Conservation (phyloP, 1,140 invertebrate species). For the Tetramorium simillimum region DNA sequence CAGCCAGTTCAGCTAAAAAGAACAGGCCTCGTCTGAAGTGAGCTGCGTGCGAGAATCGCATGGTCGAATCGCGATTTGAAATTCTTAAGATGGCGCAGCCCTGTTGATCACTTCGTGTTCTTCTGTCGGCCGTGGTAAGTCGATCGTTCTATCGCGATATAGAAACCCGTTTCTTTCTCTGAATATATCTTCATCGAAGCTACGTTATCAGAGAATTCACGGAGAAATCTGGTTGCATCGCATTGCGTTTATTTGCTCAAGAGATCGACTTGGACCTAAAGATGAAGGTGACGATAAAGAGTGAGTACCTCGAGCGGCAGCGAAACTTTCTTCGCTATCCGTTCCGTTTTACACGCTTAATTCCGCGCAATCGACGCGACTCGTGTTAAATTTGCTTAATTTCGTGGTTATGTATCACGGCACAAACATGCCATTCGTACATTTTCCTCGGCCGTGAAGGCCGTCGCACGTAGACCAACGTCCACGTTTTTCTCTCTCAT, state of each 20-base stretch:
- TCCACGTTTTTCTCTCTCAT: slow-evolving; percentile 23
- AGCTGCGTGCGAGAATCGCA: background rate
- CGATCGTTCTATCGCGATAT: too few relatives aligned
- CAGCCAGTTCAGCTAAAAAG: too few relatives aligned
- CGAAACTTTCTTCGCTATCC: background rate
- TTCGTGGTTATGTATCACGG: slow-evolving; percentile 1
- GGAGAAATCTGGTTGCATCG: background rate
- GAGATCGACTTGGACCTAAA: background rate
- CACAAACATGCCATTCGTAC: background rate
- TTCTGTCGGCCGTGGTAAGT: background rate
- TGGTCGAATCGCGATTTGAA: slow-evolving; percentile 21
- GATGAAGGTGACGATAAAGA: slow-evolving; percentile 82
- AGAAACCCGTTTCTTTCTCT: background rate
- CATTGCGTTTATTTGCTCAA: background rate
- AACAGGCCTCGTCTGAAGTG: background rate
- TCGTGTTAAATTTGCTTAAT: background rate
- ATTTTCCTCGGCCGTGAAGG: background rate
- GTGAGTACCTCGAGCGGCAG: slow-evolving; percentile 68
- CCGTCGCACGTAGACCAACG: background rate
- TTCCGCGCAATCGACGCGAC: background rate
- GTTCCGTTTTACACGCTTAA: background rate
- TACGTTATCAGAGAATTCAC: background rate
- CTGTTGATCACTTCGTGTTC: background rate
- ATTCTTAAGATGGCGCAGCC: slow-evolving; percentile 36
- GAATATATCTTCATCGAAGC: background rate